These are phyloP conservation scores for Nannobrachium achirus DNA, from an alignment of 2,113 vertebrate species.

Conservation along the genomic window DNA sequence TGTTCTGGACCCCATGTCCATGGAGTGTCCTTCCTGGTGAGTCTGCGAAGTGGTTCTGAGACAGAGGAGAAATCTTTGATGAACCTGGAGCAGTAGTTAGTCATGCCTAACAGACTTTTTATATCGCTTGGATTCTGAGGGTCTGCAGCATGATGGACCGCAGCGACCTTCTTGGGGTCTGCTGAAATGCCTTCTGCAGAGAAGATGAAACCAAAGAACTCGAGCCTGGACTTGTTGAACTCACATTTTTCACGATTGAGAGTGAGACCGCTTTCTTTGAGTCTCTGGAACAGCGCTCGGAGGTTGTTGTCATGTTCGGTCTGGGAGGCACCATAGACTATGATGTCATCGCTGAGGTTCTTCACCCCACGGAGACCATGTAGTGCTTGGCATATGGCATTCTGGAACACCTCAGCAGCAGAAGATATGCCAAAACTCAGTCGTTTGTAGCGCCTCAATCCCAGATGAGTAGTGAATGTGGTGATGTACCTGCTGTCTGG, in stretches of 20 bases:
- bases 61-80: conserved; percentile 34
- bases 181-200: conserved; percentile 21
- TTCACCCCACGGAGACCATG: conserved; percentile 14
- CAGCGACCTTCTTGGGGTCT: conserved; percentile 25
- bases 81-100: conserved; percentile 32
- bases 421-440: conserved; percentile 42
- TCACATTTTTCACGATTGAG: conserved; percentile 30
- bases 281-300: conserved; percentile 23
- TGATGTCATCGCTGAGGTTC: conserved; percentile 32
- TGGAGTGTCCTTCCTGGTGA: conserved; percentile 27
- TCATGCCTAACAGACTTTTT: conserved; percentile 28
- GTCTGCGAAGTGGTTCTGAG: conserved; percentile 8
- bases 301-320: conserved; percentile 25
- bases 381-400: conserved; percentile 15
- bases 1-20: conserved; percentile 20
- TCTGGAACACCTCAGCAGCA: conserved; percentile 46
- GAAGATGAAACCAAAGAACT: conserved; percentile 35
- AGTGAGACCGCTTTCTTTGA: conserved; percentile 25
- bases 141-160: not conserved
- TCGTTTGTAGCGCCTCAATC: conserved; percentile 19
- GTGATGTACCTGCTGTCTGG: conserved; percentile 41
- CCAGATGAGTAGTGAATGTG: conserved; percentile 34
- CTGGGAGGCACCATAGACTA: not conserved
- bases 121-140: conserved; percentile 1
- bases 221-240: conserved; percentile 21